These are phyloP conservation scores for Amphiprion percula DNA, from an alignment of 2,113 vertebrate genomes.

Conservation along the genomic window DNA sequence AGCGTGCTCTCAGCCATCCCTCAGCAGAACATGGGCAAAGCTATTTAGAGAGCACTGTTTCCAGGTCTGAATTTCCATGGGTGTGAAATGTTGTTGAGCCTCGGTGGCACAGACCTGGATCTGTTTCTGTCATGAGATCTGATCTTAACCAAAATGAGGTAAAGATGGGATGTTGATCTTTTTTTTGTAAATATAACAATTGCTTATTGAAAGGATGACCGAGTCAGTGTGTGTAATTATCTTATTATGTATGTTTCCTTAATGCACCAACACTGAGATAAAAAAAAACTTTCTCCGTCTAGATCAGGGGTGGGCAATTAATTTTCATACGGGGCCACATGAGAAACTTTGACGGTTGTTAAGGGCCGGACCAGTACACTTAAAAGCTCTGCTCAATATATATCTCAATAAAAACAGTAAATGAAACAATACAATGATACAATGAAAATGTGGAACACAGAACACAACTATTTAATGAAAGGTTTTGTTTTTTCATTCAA, in stretches of 20 bases:
- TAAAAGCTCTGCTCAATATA: no score
- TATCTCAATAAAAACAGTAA: no score
- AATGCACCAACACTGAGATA: neutral
- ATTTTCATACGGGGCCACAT: no score
- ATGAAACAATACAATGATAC: no score
- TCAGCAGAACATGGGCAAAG: slow-evolving; percentile 39
- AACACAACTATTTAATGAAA: no score
- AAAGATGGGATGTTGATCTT: slow-evolving; percentile 38
- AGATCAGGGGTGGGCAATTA: no score
- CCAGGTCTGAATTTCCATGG: slow-evolving; percentile 53
- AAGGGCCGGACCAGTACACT: no score
- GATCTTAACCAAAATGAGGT: slow-evolving; percentile 37
- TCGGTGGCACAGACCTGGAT: slow-evolving; percentile 44
- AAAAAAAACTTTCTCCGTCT: neutral
- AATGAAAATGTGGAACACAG: no score
- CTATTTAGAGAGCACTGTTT: slow-evolving; percentile 53
- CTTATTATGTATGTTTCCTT: neutral
- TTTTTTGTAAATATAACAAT: slow-evolving; percentile 76
- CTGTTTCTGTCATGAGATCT: slow-evolving; percentile 27
- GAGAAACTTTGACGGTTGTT: no score
- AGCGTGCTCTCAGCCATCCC: slow-evolving; percentile 35
- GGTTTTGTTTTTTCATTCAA: no score
- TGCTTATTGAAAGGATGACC: slow-evolving; percentile 62
- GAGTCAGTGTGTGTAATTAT: slow-evolving; percentile 46
- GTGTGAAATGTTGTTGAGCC: slow-evolving; percentile 49